Evolutionary conservation across 2,113 vertebrate species (phyloP), one percentile per base, ranked within the genome.

Genomic region (Dolichallabes microphthalmus): DNA sequence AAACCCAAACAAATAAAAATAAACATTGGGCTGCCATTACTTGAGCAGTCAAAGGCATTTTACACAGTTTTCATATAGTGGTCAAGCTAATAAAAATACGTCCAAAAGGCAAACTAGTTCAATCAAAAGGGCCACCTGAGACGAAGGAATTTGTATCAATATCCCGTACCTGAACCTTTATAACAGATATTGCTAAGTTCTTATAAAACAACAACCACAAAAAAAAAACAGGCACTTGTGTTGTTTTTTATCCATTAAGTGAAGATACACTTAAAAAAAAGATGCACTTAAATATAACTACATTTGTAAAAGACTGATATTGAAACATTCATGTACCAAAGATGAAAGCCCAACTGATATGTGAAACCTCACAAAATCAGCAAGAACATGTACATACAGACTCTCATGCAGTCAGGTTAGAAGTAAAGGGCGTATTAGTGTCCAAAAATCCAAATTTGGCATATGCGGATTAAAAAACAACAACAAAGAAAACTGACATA

Each of bases 21-120:
- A 45, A 8, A 45, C 45, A 45, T 35, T 45, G 66, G 83, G 84
- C 79, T 39, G 77, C 78, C 63, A 53, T 86, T 85, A 87, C 57
- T 74, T 53, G 22, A 91, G 91, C 91, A 91, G 91, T 92, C 92
- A 86, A 90, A 90, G 91, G 83, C 87, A 92, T 91, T 85, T 88
- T 89, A 87, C 81, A 91, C 88, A 86, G 87, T 89, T 90, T 90
- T 87, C 69, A 87, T 81, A 86, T 92, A 93, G 93, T 92, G 92
- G 92, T 94, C 90, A 91, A 88, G 90, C 84, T 89, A 80, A 88
- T 76, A 55, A 15, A 55, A 77, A 77, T 53, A 77, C 12, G 39
- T 50, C 61, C 32, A 82, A 89, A 45, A 79, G 82, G 66, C 80
- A 63, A 82, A 87, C 86, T 80, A 22, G 75, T 39, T 22, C 27